A percentile compares a stretch with the other conserved stretches of the same genome.
Conservation (phyloP, 2,113 vertebrate genomes). For the Baryphthengus martii region DNA sequence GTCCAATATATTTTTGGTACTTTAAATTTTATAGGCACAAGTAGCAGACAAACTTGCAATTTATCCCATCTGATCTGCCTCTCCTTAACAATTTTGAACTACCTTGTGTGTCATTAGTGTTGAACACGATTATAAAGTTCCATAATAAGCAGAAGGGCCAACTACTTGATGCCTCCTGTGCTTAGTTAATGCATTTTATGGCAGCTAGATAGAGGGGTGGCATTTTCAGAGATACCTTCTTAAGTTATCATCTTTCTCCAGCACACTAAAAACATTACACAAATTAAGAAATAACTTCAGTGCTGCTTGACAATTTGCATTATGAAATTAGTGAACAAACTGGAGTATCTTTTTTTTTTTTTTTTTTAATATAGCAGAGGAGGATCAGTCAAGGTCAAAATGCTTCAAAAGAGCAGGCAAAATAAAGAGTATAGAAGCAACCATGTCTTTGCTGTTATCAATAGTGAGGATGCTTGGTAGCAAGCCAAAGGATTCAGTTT, state of each 20-base stretch:
- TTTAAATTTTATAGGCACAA: neutral
- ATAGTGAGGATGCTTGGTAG: neutral
- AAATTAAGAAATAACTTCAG: neutral
- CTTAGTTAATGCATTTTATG: neutral
- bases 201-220: neutral
- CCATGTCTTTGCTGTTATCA: neutral
- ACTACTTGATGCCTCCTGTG: neutral
- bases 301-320: neutral
- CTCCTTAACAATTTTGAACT: neutral
- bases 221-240: neutral
- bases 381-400: neutral
- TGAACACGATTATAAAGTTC: neutral
- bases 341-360: neutral
- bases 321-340: neutral
- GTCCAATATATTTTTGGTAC: neutral
- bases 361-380: neutral
- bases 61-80: neutral
- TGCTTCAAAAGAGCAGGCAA: neutral
- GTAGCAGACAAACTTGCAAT: neutral
- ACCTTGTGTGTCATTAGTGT: neutral
- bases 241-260: neutral
- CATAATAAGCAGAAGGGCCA: neutral
- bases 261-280: neutral
- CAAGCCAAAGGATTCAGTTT: neutral
- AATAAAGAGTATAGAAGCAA: neutral